Conservation (phyloP, 2,113 vertebrate genomes). For the Felis chaus region DNA sequence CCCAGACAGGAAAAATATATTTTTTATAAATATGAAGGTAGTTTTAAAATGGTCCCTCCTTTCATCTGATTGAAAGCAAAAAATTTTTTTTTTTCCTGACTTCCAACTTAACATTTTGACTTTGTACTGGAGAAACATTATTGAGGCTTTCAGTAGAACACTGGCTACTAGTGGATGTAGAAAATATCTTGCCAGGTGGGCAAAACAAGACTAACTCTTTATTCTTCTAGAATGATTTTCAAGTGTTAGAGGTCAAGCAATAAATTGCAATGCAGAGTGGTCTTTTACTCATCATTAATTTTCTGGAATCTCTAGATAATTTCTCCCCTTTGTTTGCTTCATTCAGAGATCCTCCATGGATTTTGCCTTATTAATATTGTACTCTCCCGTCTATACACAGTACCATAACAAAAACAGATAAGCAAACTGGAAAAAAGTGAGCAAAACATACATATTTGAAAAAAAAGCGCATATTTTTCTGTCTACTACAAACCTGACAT, state of each 20-base stretch:
- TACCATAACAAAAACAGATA: neutral
- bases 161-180: neutral
- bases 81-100: neutral
- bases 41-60: neutral
- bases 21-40: neutral
- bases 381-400: neutral
- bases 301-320: neutral
- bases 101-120: neutral
- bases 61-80: neutral
- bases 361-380: neutral
- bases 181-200: neutral
- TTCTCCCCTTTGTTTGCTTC: neutral
- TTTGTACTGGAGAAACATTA: neutral
- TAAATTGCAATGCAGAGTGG: neutral
- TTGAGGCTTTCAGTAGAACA: neutral
- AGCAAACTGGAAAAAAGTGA: neutral
- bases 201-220: neutral
- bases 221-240: neutral
- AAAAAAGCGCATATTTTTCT: neutral
- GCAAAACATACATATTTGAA: neutral
- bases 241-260: neutral
- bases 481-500: neutral
- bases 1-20: neutral
- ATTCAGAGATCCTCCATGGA: neutral
- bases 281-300: neutral